A percentile compares a stretch with the other conserved stretches of the same genome.
These are phyloP conservation scores for Plotosus lineatus DNA, from an alignment of 2,113 vertebrate species.

Conservation along the genomic window DNA sequence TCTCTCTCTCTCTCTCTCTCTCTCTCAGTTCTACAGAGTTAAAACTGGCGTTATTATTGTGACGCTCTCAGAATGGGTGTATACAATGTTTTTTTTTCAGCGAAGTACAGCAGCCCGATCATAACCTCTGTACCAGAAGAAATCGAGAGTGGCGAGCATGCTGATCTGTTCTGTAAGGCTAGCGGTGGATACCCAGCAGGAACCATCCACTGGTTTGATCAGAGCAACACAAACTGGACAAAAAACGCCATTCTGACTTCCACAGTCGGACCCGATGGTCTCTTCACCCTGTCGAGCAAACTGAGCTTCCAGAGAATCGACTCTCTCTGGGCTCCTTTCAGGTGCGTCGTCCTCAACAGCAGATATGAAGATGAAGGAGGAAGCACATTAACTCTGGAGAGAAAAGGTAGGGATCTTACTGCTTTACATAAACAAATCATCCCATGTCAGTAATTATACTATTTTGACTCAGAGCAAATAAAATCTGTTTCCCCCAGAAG, in stretches of 20 bases:
- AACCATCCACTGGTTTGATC: constrained; percentile 62
- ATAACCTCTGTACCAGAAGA: not conserved
- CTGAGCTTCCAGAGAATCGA: not conserved
- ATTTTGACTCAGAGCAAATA: not conserved
- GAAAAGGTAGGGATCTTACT: not conserved
- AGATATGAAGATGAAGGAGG: constrained; percentile 24
- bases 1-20: not conserved
- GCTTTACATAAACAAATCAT: not conserved
- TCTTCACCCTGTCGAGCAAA: constrained; percentile 58
- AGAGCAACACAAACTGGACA: not conserved
- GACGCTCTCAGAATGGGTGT: not conserved
- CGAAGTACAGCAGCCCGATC: constrained; percentile 53
- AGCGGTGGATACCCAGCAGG: constrained; percentile 64
- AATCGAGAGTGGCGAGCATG: fast-evolving
- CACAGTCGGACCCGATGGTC: not conserved
- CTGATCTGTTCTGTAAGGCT: constrained; percentile 54
- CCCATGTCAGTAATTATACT: not conserved
- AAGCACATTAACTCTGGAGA: fast-evolving
- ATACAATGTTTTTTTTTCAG: constrained; percentile 50
- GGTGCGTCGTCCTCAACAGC: constrained; percentile 57
- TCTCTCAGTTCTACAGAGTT: not conserved
- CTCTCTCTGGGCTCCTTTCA: not conserved
- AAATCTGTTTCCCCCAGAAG: too few species aligned
- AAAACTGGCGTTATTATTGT: not conserved
- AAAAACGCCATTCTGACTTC: not conserved